These are phyloP conservation scores for Lutjanus erythropterus DNA, from an alignment of 2,113 vertebrate genomes.

Conservation along the genomic window DNA sequence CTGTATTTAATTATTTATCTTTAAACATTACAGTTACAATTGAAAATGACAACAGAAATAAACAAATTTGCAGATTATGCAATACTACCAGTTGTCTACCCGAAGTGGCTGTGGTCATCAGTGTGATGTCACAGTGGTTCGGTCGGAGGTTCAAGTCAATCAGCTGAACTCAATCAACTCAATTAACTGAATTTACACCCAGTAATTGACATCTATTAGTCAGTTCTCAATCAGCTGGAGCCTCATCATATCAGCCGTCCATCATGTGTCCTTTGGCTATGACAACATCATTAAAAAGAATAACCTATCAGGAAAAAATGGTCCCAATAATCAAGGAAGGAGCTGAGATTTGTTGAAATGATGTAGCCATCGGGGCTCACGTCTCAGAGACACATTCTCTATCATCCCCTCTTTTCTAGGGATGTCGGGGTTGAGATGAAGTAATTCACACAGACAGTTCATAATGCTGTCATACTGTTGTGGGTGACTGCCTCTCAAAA, in stretches of 20 bases:
- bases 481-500: background rate
- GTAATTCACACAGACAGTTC: background rate
- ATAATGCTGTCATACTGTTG: background rate
- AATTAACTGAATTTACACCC: slow-evolving; percentile 6
- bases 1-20: no score
- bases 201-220: no score
- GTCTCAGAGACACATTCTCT: background rate
- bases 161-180: slow-evolving; percentile 9
- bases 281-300: background rate
- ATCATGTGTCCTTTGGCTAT: background rate
- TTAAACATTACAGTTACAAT: no score
- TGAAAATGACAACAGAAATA: no score
- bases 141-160: slow-evolving; percentile 2
- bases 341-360: background rate
- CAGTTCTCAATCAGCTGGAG: slow-evolving; percentile 5
- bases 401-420: background rate
- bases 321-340: background rate
- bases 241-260: no score
- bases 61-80: no score
- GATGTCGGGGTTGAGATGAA: background rate
- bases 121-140: no score
- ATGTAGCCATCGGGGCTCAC: background rate
- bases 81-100: no score
- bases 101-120: no score
- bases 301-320: background rate